These are phyloP conservation scores for Plutella xylostella DNA, from an alignment of 2,888 invertebrate genomes.

Conservation along the genomic window DNA sequence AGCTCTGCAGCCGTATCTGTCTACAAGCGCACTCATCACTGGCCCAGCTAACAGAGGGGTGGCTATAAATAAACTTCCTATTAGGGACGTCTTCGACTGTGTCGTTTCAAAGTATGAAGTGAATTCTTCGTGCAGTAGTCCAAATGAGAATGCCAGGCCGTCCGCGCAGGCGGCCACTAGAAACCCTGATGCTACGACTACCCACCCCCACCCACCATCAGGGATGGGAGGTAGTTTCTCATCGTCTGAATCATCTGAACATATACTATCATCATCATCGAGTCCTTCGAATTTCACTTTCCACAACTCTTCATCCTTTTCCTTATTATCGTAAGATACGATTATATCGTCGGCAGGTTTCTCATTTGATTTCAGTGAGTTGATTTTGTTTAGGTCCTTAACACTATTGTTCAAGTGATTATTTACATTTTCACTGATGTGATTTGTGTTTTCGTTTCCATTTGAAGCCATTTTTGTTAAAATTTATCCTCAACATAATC, in stretches of 20 bases:
- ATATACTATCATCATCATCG: constrained; percentile 53
- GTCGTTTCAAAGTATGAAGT: constrained; percentile 81
- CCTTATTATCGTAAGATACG: constrained; percentile 30
- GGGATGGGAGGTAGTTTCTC: constrained; percentile 72
- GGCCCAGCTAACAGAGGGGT: constrained; percentile 89
- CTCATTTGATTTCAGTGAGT: constrained; percentile 42
- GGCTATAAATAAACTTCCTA: constrained; percentile 89
- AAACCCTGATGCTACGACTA: constrained; percentile 87
- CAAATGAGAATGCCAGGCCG: constrained; percentile 93
- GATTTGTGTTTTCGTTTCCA: too few species aligned
- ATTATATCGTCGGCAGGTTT: constrained; percentile 21
- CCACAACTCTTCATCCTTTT: constrained; percentile 18
- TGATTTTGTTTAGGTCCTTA: constrained; percentile 48
- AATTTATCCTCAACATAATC: too few species aligned
- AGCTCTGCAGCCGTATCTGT: constrained; percentile 81
- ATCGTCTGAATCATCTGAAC: constrained; percentile 40
- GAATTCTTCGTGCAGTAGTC: constrained; percentile 86
- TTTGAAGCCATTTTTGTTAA: too few species aligned
- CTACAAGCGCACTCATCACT: constrained; percentile 85
- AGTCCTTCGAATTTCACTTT: constrained; percentile 56
- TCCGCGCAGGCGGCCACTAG: constrained; percentile 91
- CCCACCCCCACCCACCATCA: constrained; percentile 92
- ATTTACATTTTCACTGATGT: too few species aligned
- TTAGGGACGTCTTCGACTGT: constrained; percentile 87
- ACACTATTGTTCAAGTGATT: too few species aligned